A percentile compares a stretch with the other conserved stretches of the same genome.
Evolutionary conservation across 1,140 invertebrate species (phyloP).

Genomic region (Drosophila navojoa): DNA sequence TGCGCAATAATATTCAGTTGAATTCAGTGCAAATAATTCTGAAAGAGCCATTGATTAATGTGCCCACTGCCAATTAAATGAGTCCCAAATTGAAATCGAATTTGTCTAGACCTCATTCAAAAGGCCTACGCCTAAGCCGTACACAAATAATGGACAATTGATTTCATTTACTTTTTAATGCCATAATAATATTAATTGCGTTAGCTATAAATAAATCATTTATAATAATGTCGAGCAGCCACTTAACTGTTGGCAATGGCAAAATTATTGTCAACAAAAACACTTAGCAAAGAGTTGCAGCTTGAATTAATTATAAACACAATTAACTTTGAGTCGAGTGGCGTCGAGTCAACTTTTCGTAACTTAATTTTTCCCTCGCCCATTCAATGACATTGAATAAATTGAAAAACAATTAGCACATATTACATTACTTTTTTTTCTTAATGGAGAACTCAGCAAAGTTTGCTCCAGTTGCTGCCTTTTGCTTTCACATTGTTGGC

Average conservation of each 20-base stretch:
- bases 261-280: conserved; percentile 28
- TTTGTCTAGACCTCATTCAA: conserved; percentile 5
- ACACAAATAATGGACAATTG: conserved; percentile 15
- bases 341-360: conserved; percentile 23
- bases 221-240: conserved; percentile 30
- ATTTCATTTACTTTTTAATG: conserved; percentile 7
- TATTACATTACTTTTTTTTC: conserved; percentile 3
- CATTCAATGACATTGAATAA: conserved; percentile 28
- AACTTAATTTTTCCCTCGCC: conserved; percentile 41
- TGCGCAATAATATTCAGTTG: conserved; percentile 35
- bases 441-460: conserved; percentile 20
- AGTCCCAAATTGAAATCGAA: conserved; percentile 25
- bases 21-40: conserved; percentile 21
- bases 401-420: conserved; percentile 68
- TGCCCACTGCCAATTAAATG: conserved; percentile 44
- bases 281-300: conserved; percentile 22
- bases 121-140: conserved; percentile 9
- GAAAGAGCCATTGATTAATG: conserved; percentile 65
- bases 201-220: conserved; percentile 56
- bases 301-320: conserved; percentile 41
- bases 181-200: conserved; percentile 50
- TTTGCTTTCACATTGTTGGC: conserved; percentile 2
- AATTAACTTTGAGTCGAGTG: conserved; percentile 50
- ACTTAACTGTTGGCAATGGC: conserved; percentile 24
- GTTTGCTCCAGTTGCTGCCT: conserved; percentile 34